Base-by-base conservation (phyloP, 2,888 invertebrate genomes). In the Liposcelis brunnea region DNA sequence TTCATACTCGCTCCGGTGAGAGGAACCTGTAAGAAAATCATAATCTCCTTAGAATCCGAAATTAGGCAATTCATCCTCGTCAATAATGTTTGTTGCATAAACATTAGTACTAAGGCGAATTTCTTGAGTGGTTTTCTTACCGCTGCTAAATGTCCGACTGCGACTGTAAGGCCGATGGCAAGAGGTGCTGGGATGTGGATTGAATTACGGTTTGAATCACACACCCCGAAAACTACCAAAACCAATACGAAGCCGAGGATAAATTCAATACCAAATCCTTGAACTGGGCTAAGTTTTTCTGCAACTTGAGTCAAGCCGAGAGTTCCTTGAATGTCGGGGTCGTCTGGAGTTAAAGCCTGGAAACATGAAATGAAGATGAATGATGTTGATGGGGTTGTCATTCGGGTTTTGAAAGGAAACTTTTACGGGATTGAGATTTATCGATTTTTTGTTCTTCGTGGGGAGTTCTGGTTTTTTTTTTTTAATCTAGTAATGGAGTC, bases 1-100 rank as follows among this genome's bases (percentile, higher is more conserved):
- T 91, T 91, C 90, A 91, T 90, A 55, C 89, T 82, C 33, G 89
- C 75, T 37, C 90, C 87, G 8, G 91, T 90, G 54, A 66, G 68
- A 33, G 65, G 65, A 31, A 72, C 60, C 73, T 74, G 60, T 5
- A 58, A 56, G 19, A 8, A 40, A 26, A 8, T 26, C 8, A 26
- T 6, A 26, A 26, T 6, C 21, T 32, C 18, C 31, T 11, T 19
- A n/a, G 8, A n/a, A 26, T 8, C 10, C 1, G 14, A 5, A 19
- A 16, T 26, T 47, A 19, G 15, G 36, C 38, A 38, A 12, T 18
- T n/a, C 31, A 35, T 12, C 21, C 7, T 45, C 8, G 32, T 44
- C 2, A 16, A 26, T 6, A 26, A 34, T 14, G 15, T 18, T 10
- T 14, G 11, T 43, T 26, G 40, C 32, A 37, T 36, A 15, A 37